Base-by-base conservation (phyloP, 92 coral and sea anemone genomes). In the Heteractis magnifica region DNA sequence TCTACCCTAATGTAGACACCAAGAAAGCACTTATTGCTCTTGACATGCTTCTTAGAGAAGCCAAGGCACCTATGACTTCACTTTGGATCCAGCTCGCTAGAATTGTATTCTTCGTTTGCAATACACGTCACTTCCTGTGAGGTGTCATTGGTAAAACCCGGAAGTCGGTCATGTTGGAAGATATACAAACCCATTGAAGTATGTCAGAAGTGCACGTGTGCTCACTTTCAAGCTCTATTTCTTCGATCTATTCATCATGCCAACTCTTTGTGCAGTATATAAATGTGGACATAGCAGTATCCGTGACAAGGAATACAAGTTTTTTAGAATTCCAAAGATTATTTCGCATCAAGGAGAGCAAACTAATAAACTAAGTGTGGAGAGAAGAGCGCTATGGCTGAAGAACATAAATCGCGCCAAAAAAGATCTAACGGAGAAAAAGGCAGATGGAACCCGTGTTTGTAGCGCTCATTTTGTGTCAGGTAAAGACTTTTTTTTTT, bases 141-240 rank as follows among this genome's bases (percentile, higher is more conserved):
- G 18, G 56, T 49, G 51, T 18, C 62, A 50, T 19, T 59, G 60
- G 48, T 86, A 71, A 65, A 85, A 86, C 34, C 86, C 89, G 86
- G 85, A 71, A 80, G 85, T 79, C 86, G 80, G 89, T 87, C 89
- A 86, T 86, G 51, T 81, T 86, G 89, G 89, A 86, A 77, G 89
- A 86, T 62, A 86, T 80, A 34, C 85, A 80, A 86, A 81, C 55
- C 80, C 51, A 34, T 55, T 21, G 50, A 41, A 71, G 44, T 71
- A 75, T 26, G 13, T 65, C 56, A 60, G 41, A 58, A 49, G 74
- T 76, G 68, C 65, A 76, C 85, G 75, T 56, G 85, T 34, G 44
- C 80, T 80, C 74, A 41, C 20, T 59, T 85, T 51, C 84, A 77
- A 58, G 52, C 75, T 65, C 75, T 59, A 71, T 78, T 58, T 81